Conservation (phyloP, 2,888 invertebrate genomes). For the Griposia aprilina region DNA sequence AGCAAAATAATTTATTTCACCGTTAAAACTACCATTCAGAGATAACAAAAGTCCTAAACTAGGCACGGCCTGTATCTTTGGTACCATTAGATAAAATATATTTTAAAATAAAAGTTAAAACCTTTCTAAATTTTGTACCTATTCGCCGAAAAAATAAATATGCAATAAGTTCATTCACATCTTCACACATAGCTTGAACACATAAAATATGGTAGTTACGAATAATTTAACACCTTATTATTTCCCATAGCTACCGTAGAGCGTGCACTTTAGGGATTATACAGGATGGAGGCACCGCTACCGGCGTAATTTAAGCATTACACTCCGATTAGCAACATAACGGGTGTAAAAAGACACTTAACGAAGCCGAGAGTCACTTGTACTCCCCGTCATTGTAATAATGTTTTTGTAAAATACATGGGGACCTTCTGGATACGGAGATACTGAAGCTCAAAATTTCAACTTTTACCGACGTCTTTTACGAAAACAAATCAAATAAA, state of each 20-base stretch:
- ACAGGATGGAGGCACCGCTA: constrained; percentile 12
- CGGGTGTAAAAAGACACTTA: too few species aligned
- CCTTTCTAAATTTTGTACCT: not conserved
- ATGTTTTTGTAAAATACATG: too few species aligned
- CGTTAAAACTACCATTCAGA: not conserved
- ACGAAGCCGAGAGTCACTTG: too few species aligned
- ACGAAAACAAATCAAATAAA: too few species aligned
- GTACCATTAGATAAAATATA: not conserved
- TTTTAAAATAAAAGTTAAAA: not conserved
- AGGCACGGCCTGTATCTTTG: not conserved
- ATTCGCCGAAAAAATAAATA: not conserved
- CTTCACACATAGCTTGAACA: constrained; percentile 1
- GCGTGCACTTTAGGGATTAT: constrained; percentile 32
- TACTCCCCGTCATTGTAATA: too few species aligned
- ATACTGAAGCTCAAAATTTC: too few species aligned
- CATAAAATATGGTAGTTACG: constrained; percentile 10
- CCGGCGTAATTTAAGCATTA: too few species aligned
- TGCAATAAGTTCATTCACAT: constrained; percentile 10
- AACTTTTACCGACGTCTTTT: too few species aligned
- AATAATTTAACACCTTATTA: constrained; percentile 49
- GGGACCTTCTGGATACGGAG: too few species aligned
- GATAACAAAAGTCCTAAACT: not conserved
- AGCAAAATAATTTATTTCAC: not conserved
- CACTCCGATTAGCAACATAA: too few species aligned
- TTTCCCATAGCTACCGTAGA: constrained; percentile 32